Percentiles rank a stretch among this genome's conserved stretches.
phyloP scores from a whole-genome alignment of 2,797 vertebrate species.

The Galaxias olidus region DNA sequence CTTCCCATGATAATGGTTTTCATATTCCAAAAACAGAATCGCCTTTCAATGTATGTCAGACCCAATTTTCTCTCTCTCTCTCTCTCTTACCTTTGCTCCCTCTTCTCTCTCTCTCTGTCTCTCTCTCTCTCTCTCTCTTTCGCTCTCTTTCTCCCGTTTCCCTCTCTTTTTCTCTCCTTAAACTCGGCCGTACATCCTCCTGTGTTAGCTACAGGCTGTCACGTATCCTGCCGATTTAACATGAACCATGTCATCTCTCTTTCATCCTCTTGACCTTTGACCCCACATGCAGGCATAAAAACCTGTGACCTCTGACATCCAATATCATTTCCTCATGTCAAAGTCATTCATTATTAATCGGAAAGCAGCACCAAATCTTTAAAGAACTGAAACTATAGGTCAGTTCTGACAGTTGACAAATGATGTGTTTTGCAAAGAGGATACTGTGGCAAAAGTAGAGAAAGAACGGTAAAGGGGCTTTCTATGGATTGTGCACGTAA shows the following conservation, averaged over 20 bases:
- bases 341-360: slow-evolving; percentile 1
- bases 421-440: neutral
- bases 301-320: neutral
- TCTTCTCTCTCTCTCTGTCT: slow-evolving; percentile 15
- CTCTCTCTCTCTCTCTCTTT: neutral
- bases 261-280: slow-evolving; percentile 16
- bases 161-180: slow-evolving; percentile 6
- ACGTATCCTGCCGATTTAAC: no score
- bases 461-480: slow-evolving; percentile 26
- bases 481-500: slow-evolving; percentile 31
- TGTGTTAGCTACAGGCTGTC: neutral
- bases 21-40: slow-evolving; percentile 43
- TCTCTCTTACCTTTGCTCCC: neutral
- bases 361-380: slow-evolving; percentile 15
- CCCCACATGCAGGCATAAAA: slow-evolving; percentile 8
- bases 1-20: slow-evolving; percentile 45
- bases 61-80: neutral
- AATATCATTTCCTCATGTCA: slow-evolving; percentile 31
- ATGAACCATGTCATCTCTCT: slow-evolving; percentile 13
- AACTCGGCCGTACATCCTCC: neutral
- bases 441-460: no score
- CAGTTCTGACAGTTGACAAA: slow-evolving; percentile 17
- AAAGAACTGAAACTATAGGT: slow-evolving; percentile 14
- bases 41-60: neutral
- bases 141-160: neutral